Conservation (phyloP, 2,113 vertebrate species). For the Puma concolor region DNA sequence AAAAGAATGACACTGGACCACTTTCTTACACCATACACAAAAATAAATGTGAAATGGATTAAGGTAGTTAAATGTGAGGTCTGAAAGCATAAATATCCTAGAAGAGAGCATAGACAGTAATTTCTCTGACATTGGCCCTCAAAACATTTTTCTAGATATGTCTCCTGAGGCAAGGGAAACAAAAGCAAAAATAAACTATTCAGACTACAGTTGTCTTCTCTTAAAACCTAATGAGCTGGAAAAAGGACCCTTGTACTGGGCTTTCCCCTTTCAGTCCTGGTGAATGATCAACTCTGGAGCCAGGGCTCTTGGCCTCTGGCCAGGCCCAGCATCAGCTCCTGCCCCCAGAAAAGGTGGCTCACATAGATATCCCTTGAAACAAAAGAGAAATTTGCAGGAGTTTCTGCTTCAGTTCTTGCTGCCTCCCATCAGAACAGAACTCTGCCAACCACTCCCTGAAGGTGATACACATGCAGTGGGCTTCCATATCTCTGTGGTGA, state of each 20-base stretch:
- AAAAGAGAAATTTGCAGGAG: constrained; percentile 88
- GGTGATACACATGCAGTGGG: constrained; percentile 89
- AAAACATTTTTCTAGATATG: neutral
- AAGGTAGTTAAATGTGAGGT: neutral
- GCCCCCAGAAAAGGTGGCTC: neutral
- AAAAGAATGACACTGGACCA: neutral
- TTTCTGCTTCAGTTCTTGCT: constrained; percentile 85
- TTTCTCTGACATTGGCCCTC: neutral
- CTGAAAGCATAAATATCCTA: neutral
- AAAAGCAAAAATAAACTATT: neutral
- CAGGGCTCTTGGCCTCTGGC: neutral
- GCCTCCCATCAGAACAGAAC: constrained; percentile 87
- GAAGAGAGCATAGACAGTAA: neutral
- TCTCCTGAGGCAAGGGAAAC: neutral
- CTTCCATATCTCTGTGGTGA: constrained; percentile 84
- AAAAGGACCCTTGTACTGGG: neutral
- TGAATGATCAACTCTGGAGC: neutral
- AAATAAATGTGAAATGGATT: neutral
- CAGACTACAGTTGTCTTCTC: neutral
- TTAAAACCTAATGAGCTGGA: neutral
- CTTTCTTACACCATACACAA: neutral
- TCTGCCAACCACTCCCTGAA: constrained; percentile 92
- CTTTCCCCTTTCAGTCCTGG: neutral
- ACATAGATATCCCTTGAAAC: constrained; percentile 87
- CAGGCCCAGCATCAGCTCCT: neutral